A percentile compares a stretch with the other conserved stretches of the same genome.
phyloP scores from a whole-genome alignment of 2,797 vertebrate species.

The Synanceia verrucosa region DNA sequence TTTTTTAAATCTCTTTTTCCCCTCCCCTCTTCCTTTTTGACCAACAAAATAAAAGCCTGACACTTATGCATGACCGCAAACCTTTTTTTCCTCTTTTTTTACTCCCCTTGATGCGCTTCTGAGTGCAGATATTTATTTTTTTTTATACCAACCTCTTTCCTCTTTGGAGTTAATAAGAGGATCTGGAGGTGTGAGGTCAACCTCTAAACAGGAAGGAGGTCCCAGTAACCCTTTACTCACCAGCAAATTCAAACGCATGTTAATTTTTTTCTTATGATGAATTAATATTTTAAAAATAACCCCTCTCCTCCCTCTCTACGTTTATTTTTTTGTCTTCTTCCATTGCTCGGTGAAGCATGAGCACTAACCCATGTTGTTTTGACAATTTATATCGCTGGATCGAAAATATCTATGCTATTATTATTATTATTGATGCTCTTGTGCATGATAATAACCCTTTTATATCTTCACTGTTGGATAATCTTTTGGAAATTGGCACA shows the following conservation, averaged over 20 bases:
- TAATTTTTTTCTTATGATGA: slow-evolving; percentile 50
- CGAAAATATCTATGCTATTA: slow-evolving; percentile 36
- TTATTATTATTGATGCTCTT: no score
- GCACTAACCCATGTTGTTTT: slow-evolving; percentile 76
- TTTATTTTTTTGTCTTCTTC: slow-evolving; percentile 20
- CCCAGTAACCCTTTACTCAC: slow-evolving; percentile 28
- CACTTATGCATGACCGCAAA: slow-evolving; percentile 87
- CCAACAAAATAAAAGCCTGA: slow-evolving; percentile 72
- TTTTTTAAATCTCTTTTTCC: slow-evolving; percentile 83
- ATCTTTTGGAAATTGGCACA: slow-evolving; percentile 22
- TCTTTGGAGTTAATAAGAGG: slow-evolving; percentile 67
- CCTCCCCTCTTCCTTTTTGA: slow-evolving; percentile 43
- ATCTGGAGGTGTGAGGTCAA: slow-evolving; percentile 41
- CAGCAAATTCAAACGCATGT: slow-evolving; percentile 81
- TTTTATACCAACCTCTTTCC: slow-evolving; percentile 66
- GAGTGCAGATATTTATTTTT: slow-evolving; percentile 8
- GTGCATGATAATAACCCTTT: slow-evolving; percentile 63
- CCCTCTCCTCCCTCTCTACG: background rate
- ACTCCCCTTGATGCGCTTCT: background rate
- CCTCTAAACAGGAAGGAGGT: slow-evolving; percentile 65
- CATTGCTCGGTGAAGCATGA: slow-evolving; percentile 74
- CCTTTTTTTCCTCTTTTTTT: slow-evolving; percentile 58
- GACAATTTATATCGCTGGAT: slow-evolving; percentile 67
- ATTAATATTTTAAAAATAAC: slow-evolving; percentile 31
- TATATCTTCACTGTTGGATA: background rate